Conservation (phyloP, 2,113 vertebrate genomes). For the Microcebus jonahi region DNA sequence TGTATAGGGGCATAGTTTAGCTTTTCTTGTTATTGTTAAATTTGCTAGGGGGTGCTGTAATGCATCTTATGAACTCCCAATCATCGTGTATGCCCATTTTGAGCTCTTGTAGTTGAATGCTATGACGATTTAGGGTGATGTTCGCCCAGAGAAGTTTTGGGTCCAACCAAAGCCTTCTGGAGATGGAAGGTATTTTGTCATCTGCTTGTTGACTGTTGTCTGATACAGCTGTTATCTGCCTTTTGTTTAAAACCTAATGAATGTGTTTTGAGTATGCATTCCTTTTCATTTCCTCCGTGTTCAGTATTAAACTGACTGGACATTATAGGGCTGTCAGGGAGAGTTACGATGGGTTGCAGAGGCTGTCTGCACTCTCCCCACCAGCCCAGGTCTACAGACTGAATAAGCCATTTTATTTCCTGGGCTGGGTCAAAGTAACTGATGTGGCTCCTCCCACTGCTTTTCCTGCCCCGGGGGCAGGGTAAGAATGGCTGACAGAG, state of each 20-base stretch:
- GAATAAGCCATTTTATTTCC: conserved; percentile 60
- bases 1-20: neutral
- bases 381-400: neutral
- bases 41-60: neutral
- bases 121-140: neutral
- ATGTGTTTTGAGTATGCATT: conserved; percentile 34
- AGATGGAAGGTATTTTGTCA: neutral
- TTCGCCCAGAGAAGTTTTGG: neutral
- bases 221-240: conserved; percentile 44
- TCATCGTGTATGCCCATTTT: neutral
- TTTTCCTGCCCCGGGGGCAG: conserved; percentile 66
- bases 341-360: neutral
- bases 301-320: neutral
- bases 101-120: neutral
- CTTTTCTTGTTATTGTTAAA: neutral
- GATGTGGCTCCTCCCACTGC: conserved; percentile 24
- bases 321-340: conserved; percentile 39
- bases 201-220: neutral
- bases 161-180: neutral
- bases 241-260: conserved; percentile 62
- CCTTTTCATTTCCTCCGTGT: conserved; percentile 30
- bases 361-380: neutral
- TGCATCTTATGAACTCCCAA: neutral
- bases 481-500: conserved; percentile 70
- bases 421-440: conserved; percentile 43